Evolutionary conservation across 1,140 invertebrate genomes (phyloP).

Genomic region (Notospermus geniculatus): DNA sequence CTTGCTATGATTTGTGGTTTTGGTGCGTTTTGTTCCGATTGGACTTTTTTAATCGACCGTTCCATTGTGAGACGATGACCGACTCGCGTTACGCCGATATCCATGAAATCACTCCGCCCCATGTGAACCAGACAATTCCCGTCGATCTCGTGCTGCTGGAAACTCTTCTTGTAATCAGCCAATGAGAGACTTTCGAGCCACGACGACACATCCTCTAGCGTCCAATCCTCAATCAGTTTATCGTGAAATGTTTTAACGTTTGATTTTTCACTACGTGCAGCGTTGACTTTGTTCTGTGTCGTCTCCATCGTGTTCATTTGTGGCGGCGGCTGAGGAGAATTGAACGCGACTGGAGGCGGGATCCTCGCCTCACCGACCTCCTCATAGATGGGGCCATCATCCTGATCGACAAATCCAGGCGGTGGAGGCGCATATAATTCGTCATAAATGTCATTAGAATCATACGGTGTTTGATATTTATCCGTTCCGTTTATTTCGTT

Average conservation of each 20-base stretch:
- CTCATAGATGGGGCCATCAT: background rate
- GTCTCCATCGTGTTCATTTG: background rate
- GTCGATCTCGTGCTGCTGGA: constrained; percentile 46
- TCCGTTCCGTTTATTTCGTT: background rate
- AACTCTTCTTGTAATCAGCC: constrained; percentile 46
- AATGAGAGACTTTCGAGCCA: constrained; percentile 51
- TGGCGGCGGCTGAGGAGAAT: background rate
- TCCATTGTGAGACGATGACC: constrained; percentile 52
- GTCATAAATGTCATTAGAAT: constrained; percentile 5
- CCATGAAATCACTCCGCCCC: constrained; percentile 46
- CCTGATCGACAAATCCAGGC: constrained; percentile 11
- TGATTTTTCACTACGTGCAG: background rate
- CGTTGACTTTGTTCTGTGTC: background rate
- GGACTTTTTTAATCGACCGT: constrained; percentile 47
- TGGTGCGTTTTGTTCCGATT: background rate
- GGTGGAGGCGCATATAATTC: constrained; percentile 12
- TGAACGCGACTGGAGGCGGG: background rate
- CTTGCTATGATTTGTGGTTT: too few relatives aligned
- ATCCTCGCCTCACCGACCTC: background rate
- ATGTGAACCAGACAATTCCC: constrained; percentile 44
- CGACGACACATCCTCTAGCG: constrained; percentile 47
- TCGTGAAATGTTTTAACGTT: constrained; percentile 28
- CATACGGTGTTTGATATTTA: background rate
- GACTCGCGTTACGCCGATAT: constrained; percentile 50
- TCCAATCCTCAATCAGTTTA: constrained; percentile 44